Evolutionary conservation across 2,113 vertebrate genomes (phyloP).

Genomic region (Himantopus leucocephalus): DNA sequence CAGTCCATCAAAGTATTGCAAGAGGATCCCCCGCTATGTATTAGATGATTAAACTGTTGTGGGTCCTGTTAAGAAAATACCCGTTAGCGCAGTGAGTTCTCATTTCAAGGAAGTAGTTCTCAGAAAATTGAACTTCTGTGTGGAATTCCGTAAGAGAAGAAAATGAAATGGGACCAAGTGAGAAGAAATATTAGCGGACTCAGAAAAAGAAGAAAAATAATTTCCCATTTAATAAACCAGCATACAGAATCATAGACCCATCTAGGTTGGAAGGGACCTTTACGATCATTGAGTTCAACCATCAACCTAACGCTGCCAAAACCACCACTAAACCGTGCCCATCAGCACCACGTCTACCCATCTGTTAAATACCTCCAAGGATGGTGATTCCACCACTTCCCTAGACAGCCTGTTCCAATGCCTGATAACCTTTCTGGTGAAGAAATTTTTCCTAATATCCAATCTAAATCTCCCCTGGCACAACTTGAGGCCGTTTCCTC

Average conservation of each 20-base stretch:
- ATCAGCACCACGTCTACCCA: too few relatives aligned
- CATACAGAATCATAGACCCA: not conserved
- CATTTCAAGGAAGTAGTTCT: not conserved
- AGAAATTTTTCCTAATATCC: too few relatives aligned
- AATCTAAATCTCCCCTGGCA: too few relatives aligned
- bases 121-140: not conserved
- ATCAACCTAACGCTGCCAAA: too few relatives aligned
- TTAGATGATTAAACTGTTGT: not conserved
- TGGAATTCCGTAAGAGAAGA: not conserved
- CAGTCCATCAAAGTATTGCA: not conserved
- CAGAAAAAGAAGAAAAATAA: not conserved
- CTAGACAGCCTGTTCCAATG: too few relatives aligned
- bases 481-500: too few relatives aligned
- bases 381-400: too few relatives aligned
- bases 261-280: too few relatives aligned
- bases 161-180: not conserved
- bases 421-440: too few relatives aligned
- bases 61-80: not conserved
- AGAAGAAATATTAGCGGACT: not conserved
- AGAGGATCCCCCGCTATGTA: not conserved
- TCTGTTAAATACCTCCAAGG: too few relatives aligned
- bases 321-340: too few relatives aligned
- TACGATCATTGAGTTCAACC: too few relatives aligned
- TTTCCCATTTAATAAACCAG: not conserved
- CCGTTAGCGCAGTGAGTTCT: not conserved